Evolutionary conservation across 2,888 invertebrate species (phyloP), one percentile per base, ranked within the genome.

Genomic region (Homarus gammarus): DNA sequence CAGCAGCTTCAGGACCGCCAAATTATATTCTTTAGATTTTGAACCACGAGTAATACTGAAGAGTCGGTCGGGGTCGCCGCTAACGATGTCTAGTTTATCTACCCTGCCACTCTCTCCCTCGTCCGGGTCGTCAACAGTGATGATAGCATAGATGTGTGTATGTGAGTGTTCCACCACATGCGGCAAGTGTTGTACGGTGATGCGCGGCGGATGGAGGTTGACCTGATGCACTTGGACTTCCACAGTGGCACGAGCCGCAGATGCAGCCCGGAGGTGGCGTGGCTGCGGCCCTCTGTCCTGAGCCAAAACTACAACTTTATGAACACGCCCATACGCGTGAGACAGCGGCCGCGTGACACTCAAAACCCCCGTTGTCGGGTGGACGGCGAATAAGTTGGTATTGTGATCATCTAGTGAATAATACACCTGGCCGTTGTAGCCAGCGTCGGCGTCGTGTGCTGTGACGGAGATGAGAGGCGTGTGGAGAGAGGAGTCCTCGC

Each of bases 371-470:
- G 97, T 97, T 82, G 98, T 97, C 1, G 99, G 98, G 94, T 99
- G 98, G 89, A 99, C 96, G 56, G 98, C 97, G 94, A 99, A 99
- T 94, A 99, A 99, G 93, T 96, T 96, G 93, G 97, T 96, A 77
- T 96, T 97, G 90, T 96, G 95, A 92, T 97, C 96, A 83, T 96
- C 95, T 93, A 99, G 96, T 94, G 98, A 98, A 94, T 99, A 99
- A 94, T 99, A 99, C 93, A 99, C 97, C 95, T 99, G 98, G 0
- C 99, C 98, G 94, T 99, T 99, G 93, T 97, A 95, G 2, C 99
- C 99, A 49, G 97, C 95, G 94, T 99, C 99, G 2, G 99, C 99
- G 94, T 99, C 99, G 93, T 98, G 98, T 0, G 99, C 99, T 49
- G 96, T 94, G 8, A 95, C 94, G 90, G 93, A 93, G 5, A 94